Conservation (phyloP, 2,797 vertebrate genomes). For the Phalloptychus januarius region DNA sequence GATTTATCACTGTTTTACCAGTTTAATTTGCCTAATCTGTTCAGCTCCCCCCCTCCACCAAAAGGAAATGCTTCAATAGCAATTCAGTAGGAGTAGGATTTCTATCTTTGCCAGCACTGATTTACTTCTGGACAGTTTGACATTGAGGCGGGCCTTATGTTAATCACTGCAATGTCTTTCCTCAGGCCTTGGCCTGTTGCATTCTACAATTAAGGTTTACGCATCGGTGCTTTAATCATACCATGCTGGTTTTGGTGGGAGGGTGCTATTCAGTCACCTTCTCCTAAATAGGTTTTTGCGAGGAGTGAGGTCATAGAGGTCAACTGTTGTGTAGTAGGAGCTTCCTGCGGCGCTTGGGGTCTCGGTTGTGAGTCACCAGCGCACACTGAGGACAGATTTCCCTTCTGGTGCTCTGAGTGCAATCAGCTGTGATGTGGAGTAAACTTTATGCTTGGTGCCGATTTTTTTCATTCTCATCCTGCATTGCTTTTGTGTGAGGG, state of each 20-base stretch:
- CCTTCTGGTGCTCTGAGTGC: constrained; percentile 29
- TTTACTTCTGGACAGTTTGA: constrained; percentile 16
- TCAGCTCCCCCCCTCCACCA: accelerated
- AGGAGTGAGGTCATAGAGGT: constrained; percentile 36
- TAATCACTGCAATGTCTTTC: constrained; percentile 28
- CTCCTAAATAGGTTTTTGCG: constrained; percentile 28
- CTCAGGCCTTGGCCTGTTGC: constrained; percentile 17
- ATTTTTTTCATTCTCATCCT: constrained; percentile 16
- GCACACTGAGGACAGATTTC: constrained; percentile 21
- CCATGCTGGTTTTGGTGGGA: constrained; percentile 31
- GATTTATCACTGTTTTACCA: background rate
- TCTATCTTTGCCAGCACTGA: constrained; percentile 3
- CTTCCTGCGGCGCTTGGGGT: constrained; percentile 27
- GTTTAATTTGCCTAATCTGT: background rate
- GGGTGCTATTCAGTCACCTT: constrained; percentile 42
- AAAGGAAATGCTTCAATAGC: too few species aligned
- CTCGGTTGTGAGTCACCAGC: constrained; percentile 30
- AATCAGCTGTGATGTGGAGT: constrained; percentile 3
- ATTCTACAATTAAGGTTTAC: constrained; percentile 43
- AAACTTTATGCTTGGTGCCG: constrained; percentile 15
- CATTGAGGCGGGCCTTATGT: constrained; percentile 10
- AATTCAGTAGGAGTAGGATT: background rate
- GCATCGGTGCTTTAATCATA: constrained; percentile 41
- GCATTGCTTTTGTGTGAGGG: constrained; percentile 1
- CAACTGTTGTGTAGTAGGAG: constrained; percentile 42